phyloP scores from a whole-genome alignment of 2,797 vertebrate species.

The Hylomyscus alleni region DNA sequence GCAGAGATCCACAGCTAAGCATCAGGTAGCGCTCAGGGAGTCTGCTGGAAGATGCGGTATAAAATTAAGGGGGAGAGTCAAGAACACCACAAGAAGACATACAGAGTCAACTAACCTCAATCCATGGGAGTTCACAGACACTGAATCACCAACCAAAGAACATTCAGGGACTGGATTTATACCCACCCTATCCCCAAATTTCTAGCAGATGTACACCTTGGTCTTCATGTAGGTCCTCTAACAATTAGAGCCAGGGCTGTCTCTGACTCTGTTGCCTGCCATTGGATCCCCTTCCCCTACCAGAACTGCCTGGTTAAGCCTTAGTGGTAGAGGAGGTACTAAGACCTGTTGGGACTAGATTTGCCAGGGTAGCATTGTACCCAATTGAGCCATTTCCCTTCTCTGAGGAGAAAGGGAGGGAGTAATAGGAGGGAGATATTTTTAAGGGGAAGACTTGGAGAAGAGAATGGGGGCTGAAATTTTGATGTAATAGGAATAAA shows the following conservation, averaged over 20 bases:
- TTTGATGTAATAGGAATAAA: not conserved
- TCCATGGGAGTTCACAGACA: too few species aligned
- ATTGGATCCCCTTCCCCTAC: not conserved
- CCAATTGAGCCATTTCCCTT: accelerated
- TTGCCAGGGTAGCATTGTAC: not conserved
- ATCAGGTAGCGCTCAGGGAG: too few species aligned
- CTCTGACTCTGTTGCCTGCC: not conserved
- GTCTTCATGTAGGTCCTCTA: not conserved
- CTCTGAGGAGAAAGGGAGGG: not conserved
- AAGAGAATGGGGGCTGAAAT: not conserved
- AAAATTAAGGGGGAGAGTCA: not conserved
- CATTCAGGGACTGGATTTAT: not conserved
- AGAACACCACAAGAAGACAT: not conserved
- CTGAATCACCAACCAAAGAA: not conserved
- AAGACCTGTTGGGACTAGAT: not conserved
- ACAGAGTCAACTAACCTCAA: not conserved
- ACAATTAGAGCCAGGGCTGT: not conserved
- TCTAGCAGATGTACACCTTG: not conserved
- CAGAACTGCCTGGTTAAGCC: not conserved
- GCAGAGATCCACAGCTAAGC: too few species aligned
- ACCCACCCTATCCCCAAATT: not conserved
- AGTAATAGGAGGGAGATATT: not conserved
- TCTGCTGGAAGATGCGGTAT: not conserved
- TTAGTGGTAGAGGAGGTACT: not conserved
- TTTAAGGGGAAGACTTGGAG: not conserved